Evolutionary conservation across 2,797 vertebrate species (phyloP).

Genomic region (Arctocebus calabarensis): DNA sequence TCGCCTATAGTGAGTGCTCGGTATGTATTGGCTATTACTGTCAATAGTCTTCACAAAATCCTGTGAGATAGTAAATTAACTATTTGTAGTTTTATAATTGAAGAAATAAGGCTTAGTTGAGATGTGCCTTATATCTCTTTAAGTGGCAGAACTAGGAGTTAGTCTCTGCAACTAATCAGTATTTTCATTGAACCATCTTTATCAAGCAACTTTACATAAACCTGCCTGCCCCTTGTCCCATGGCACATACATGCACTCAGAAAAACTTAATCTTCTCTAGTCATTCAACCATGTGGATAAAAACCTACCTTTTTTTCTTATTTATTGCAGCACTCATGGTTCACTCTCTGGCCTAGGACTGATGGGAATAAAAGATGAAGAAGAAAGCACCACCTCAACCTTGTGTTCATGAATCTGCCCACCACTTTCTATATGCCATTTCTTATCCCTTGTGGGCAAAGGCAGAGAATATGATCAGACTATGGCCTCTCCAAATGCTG

Average conservation of each 20-base stretch:
- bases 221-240: background rate
- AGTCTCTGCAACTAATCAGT: background rate
- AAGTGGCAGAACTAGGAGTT: background rate
- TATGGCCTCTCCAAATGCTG: background rate
- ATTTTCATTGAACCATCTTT: background rate
- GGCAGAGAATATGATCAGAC: background rate
- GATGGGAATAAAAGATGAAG: conserved; percentile 86
- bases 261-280: background rate
- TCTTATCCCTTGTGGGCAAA: background rate
- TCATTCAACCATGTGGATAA: background rate
- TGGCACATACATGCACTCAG: background rate
- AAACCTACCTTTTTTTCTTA: conserved; percentile 29
- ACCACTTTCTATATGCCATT: background rate
- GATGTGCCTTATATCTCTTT: background rate
- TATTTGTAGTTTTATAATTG: background rate
- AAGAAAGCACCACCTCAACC: conserved; percentile 58
- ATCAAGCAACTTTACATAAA: conserved; percentile 2
- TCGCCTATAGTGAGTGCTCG: background rate
- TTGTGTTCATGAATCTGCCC: background rate
- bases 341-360: conserved; percentile 84
- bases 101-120: background rate
- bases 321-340: conserved; percentile 80
- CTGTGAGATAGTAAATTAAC: background rate
- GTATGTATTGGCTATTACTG: background rate
- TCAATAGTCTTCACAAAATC: conserved; percentile 2